These are phyloP conservation scores for Temnothorax unifasciatus DNA, from an alignment of 2,888 invertebrate species.

Conservation along the genomic window DNA sequence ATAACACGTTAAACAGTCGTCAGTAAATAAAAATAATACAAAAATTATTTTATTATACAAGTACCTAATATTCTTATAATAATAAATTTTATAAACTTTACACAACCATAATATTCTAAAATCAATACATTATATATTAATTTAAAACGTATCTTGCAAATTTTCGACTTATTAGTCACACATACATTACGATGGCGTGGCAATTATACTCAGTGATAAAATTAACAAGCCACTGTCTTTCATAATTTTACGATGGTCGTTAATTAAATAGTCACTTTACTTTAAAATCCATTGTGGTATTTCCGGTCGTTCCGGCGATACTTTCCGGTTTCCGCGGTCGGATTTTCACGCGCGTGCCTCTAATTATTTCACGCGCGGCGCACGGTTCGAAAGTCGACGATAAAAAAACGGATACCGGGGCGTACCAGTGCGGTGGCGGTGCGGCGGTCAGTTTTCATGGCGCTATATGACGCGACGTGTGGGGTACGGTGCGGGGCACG, in stretches of 20 bases:
- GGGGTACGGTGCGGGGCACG: neutral
- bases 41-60: neutral
- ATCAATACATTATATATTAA: neutral
- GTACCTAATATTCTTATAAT: neutral
- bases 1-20: neutral
- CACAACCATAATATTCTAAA: neutral
- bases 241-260: neutral
- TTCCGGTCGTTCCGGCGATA: neutral
- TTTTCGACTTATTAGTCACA: neutral
- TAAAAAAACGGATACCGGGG: slow-evolving; percentile 24
- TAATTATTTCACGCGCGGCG: slow-evolving; percentile 66
- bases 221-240: neutral
- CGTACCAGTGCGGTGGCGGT: slow-evolving; percentile 41
- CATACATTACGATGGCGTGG: neutral
- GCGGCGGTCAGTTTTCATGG: slow-evolving; percentile 41
- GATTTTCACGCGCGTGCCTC: slow-evolving; percentile 46
- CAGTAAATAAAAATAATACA: neutral
- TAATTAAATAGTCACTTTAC: neutral
- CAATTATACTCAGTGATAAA: neutral
- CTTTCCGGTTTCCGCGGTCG: slow-evolving; percentile 9
- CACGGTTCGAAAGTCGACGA: slow-evolving; percentile 53
- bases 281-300: neutral
- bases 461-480: slow-evolving; percentile 7
- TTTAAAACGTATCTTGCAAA: neutral
- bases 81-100: neutral